Conservation (phyloP, 2,888 invertebrate species). For the Apodemia mormo region DNA sequence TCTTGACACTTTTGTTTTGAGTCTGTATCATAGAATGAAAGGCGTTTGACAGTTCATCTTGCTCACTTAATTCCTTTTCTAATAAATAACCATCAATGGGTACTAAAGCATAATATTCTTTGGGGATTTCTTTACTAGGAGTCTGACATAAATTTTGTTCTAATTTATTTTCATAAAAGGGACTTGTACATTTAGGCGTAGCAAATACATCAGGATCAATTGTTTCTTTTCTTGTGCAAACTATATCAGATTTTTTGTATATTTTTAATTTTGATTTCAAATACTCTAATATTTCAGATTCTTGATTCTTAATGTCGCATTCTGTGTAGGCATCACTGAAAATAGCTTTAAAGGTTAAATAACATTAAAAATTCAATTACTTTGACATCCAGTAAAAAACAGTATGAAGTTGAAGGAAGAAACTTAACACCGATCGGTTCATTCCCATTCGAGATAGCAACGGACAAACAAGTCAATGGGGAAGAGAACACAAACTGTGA, state of each 20-base stretch:
- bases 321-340: conserved; percentile 77
- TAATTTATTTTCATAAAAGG: conserved; percentile 54
- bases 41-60: conserved; percentile 74
- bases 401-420: too few species aligned
- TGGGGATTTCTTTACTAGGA: conserved; percentile 67
- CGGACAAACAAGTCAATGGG: too few species aligned
- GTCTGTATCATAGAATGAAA: conserved; percentile 72
- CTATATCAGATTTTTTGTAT: conserved; percentile 36
- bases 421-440: too few species aligned
- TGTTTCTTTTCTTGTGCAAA: conserved; percentile 46
- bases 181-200: conserved; percentile 71
- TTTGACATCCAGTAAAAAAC: neutral
- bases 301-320: conserved; percentile 72
- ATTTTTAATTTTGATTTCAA: conserved; percentile 54
- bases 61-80: conserved; percentile 77
- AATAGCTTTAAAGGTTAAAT: conserved; percentile 33
- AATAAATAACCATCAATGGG: conserved; percentile 64
- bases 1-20: conserved; percentile 51
- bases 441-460: too few species aligned
- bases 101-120: conserved; percentile 68
- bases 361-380: neutral
- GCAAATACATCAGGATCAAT: conserved; percentile 68
- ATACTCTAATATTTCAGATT: conserved; percentile 71
- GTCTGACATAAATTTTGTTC: conserved; percentile 57
- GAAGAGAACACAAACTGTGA: too few species aligned